A percentile compares a stretch with the other conserved stretches of the same genome.
These are phyloP conservation scores for Dioctria rufipes DNA, from an alignment of 2,888 invertebrate species.

Conservation along the genomic window DNA sequence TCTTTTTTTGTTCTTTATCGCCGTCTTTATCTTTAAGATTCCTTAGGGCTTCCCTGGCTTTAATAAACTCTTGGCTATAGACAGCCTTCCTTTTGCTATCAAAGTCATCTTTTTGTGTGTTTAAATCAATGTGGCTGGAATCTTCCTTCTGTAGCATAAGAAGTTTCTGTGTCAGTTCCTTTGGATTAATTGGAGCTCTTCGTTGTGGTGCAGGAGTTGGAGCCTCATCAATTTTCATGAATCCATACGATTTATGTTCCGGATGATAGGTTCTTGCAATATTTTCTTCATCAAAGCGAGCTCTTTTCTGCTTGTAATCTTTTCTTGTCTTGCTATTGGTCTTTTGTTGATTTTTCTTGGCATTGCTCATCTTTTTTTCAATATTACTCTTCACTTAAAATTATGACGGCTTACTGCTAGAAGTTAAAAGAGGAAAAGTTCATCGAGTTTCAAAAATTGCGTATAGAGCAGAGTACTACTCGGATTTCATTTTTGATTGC, in stretches of 20 bases:
- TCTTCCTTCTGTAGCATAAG: background rate
- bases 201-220: constrained; percentile 30
- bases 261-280: constrained; percentile 49
- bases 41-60: no score
- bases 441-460: no score
- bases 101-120: background rate
- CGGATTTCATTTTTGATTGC: no score
- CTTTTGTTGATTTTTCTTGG: background rate
- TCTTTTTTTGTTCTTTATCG: no score
- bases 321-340: background rate
- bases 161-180: constrained; percentile 28
- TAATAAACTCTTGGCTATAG: background rate
- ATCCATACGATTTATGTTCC: constrained; percentile 40
- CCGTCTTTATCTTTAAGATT: no score
- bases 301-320: background rate
- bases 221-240: constrained; percentile 54
- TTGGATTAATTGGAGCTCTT: background rate
- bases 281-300: constrained; percentile 41
- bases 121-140: background rate
- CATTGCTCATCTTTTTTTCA: no score
- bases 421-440: no score
- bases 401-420: no score
- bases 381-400: no score
- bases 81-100: background rate
- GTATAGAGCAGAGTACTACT: no score